Percentiles rank a stretch among this genome's conserved stretches.
Evolutionary conservation across 2,888 invertebrate genomes (phyloP).

Genomic region (Neoitamus cyanurus): DNA sequence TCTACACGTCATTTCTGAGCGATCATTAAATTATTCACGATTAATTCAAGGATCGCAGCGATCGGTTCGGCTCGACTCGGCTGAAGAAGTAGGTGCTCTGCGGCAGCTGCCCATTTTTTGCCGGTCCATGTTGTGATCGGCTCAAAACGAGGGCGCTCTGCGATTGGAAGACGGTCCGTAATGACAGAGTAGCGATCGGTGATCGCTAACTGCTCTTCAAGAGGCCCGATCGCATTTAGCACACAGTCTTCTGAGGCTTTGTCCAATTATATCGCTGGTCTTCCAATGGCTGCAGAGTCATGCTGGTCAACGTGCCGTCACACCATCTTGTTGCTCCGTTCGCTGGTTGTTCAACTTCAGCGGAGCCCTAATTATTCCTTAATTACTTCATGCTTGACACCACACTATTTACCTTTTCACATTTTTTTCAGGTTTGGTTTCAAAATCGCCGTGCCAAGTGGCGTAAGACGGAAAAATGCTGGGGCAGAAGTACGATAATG

Average conservation of each 20-base stretch:
- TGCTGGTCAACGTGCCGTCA: not conserved
- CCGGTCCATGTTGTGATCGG: not conserved
- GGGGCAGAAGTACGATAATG: slow-evolving; percentile 99
- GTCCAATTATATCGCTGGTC: slow-evolving; percentile 17
- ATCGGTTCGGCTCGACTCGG: not conserved
- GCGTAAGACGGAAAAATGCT: slow-evolving; percentile 99
- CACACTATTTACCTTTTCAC: not conserved
- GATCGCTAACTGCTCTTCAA: slow-evolving; percentile 22
- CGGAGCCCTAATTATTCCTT: not conserved
- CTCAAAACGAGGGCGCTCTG: not conserved
- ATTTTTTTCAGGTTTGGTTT: slow-evolving; percentile 88
- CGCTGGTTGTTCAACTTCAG: not conserved
- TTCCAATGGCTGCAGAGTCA: slow-evolving; percentile 2
- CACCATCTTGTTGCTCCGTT: not conserved
- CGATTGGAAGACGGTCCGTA: slow-evolving; percentile 12
- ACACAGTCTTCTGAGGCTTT: not conserved
- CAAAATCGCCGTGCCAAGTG: slow-evolving; percentile 96
- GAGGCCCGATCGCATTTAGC: slow-evolving; percentile 30
- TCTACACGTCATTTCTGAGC: slow-evolving; percentile 26
- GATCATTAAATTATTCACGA: slow-evolving; percentile 40
- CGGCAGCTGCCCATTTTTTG: not conserved
- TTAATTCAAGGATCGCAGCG: slow-evolving; percentile 24
- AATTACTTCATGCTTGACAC: not conserved
- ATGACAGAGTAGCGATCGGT: slow-evolving; percentile 28
- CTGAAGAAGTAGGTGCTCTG: not conserved